Percentiles rank a stretch among this genome's conserved stretches.
Conservation (phyloP, 2,888 invertebrate species). For the Drosophila quasianomalipes region DNA sequence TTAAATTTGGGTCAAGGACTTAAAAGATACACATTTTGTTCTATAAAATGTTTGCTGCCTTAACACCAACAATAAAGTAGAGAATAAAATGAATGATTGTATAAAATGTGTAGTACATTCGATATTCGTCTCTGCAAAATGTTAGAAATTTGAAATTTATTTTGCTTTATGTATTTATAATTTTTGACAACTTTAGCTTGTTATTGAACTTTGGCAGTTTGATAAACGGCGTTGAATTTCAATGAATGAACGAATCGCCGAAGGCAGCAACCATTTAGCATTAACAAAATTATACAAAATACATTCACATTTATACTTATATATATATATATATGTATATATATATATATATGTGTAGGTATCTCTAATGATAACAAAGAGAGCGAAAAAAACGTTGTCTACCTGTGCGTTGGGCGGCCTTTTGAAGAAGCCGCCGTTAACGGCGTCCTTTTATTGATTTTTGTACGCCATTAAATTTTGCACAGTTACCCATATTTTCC, state of each 20-base stretch:
- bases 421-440: conserved; percentile 39
- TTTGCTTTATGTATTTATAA: conserved; percentile 8
- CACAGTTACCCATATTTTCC: conserved; percentile 83
- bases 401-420: conserved; percentile 38
- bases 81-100: neutral
- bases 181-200: conserved; percentile 39
- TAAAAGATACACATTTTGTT: neutral
- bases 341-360: neutral
- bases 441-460: conserved; percentile 75
- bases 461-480: conserved; percentile 81
- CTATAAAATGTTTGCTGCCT: accelerated
- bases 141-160: neutral
- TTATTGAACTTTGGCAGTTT: conserved; percentile 41
- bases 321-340: neutral
- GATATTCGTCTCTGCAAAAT: conserved; percentile 9
- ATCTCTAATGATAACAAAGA: neutral
- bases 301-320: neutral
- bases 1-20: neutral
- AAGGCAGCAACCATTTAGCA: conserved; percentile 48
- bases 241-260: conserved; percentile 21
- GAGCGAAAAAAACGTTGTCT: conserved; percentile 7
- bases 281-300: conserved; percentile 37
- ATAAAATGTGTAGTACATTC: conserved; percentile 12
- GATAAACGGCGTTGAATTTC: conserved; percentile 37
- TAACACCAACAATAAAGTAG: neutral